Percentiles rank a stretch among this genome's conserved stretches.
These are phyloP conservation scores for Cantharis nigra DNA, from an alignment of 2,888 invertebrate species.

Conservation along the genomic window DNA sequence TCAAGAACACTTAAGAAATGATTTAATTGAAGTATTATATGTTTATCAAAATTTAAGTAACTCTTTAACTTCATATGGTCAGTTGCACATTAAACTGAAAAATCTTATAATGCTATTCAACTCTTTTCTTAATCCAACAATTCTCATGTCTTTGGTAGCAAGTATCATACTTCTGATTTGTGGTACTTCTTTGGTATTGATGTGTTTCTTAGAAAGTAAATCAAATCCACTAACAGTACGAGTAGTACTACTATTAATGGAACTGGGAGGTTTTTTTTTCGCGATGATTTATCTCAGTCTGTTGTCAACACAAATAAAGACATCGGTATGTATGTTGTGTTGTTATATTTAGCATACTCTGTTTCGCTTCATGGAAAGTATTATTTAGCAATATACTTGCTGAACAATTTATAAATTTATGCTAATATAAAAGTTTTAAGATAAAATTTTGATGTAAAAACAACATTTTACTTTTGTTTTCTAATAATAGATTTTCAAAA, in stretches of 20 bases:
- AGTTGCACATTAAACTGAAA: not conserved
- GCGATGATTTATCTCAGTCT: not conserved
- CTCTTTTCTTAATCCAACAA: not conserved
- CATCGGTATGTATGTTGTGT: not conserved
- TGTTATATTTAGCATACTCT: too few relatives aligned
- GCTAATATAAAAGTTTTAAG: too few relatives aligned
- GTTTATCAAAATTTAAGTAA: not conserved
- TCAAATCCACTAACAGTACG: not conserved
- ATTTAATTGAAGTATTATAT: not conserved
- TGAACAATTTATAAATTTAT: too few relatives aligned
- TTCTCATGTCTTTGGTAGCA: not conserved
- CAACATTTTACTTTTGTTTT: too few relatives aligned
- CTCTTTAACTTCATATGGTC: not conserved
- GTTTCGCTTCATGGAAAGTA: too few relatives aligned
- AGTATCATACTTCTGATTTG: not conserved
- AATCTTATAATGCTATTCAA: not conserved
- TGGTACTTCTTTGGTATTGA: not conserved
- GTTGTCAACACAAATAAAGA: not conserved
- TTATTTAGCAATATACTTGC: too few relatives aligned
- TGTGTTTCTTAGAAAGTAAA: not conserved
- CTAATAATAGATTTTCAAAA: too few relatives aligned
- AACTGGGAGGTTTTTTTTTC: not conserved
- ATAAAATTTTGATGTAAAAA: too few relatives aligned
- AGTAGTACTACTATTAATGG: not conserved
- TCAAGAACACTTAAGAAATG: not conserved